A percentile compares a stretch with the other conserved stretches of the same genome.
Evolutionary conservation across 2,797 vertebrate genomes (phyloP).

Genomic region (Galaxias olidus): DNA sequence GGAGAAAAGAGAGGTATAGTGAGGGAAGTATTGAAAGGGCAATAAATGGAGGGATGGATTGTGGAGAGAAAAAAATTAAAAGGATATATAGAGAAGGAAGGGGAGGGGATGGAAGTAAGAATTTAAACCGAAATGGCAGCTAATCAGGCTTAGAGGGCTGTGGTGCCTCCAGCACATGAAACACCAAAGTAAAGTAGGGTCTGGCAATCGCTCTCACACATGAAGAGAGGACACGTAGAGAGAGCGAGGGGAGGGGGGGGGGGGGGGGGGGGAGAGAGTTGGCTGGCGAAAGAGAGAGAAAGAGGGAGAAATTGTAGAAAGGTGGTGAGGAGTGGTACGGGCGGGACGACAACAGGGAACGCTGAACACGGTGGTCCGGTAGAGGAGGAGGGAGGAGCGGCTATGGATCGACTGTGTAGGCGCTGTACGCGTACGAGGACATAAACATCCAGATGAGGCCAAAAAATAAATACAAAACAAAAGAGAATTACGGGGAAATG

Average conservation of each 20-base stretch:
- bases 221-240: background rate
- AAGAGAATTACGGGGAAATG: constrained; percentile 34
- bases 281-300: no score
- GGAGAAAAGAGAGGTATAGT: background rate
- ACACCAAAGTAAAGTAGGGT: constrained; percentile 8
- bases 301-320: no score
- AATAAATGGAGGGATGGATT: background rate
- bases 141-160: constrained; percentile 33
- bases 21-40: background rate
- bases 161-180: constrained; percentile 22
- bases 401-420: no score
- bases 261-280: no score
- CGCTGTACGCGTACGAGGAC: background rate
- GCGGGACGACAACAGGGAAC: no score
- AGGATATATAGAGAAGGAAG: background rate
- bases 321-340: no score
- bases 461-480: constrained; percentile 54
- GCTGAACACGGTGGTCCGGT: no score
- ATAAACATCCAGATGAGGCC: constrained; percentile 46
- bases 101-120: constrained; percentile 8
- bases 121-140: constrained; percentile 33
- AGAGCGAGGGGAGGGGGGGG: no score
- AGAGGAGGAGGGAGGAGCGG: no score
- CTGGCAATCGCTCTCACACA: constrained; percentile 23
- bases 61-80: no score